These are phyloP conservation scores for Octonoba sinensis DNA, from an alignment of 2,888 invertebrate genomes.

Conservation along the genomic window DNA sequence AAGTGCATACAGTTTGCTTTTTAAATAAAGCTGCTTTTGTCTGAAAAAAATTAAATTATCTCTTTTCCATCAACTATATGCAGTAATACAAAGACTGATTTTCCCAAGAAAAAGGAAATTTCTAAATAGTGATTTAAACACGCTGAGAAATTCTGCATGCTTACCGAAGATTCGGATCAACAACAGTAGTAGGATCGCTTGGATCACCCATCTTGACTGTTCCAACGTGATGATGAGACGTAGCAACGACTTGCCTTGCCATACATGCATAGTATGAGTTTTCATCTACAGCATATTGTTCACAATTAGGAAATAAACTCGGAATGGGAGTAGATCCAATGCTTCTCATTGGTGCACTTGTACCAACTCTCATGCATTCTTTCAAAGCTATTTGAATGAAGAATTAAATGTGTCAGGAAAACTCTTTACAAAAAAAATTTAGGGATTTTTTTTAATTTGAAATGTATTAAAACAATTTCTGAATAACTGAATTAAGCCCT, in stretches of 20 bases:
- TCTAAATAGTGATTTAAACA: no score
- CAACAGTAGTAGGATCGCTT: slow-evolving; percentile 72
- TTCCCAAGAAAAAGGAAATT: no score
- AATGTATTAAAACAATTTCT: no score
- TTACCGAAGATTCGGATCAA: slow-evolving; percentile 69
- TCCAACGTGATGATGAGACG: slow-evolving; percentile 74
- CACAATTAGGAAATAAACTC: slow-evolving; percentile 55
- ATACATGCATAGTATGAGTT: slow-evolving; percentile 52
- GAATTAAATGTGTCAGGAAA: background rate
- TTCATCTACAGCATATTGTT: slow-evolving; percentile 27
- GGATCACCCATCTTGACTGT: slow-evolving; percentile 73
- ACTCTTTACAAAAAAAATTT: no score
- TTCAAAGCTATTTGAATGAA: slow-evolving; percentile 29
- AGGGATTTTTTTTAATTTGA: no score
- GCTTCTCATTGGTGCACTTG: slow-evolving; percentile 19
- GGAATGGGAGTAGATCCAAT: slow-evolving; percentile 40
- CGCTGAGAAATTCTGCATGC: no score
- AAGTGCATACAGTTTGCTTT: no score
- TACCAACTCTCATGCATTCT: slow-evolving; percentile 32
- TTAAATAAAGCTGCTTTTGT: no score
- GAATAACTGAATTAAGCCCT: no score
- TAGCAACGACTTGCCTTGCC: slow-evolving; percentile 30
- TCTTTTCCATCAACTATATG: no score
- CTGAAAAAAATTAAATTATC: no score
- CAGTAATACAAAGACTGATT: no score